Evolutionary conservation across 2,888 invertebrate genomes (phyloP).

Genomic region (Isoperla grammatica): DNA sequence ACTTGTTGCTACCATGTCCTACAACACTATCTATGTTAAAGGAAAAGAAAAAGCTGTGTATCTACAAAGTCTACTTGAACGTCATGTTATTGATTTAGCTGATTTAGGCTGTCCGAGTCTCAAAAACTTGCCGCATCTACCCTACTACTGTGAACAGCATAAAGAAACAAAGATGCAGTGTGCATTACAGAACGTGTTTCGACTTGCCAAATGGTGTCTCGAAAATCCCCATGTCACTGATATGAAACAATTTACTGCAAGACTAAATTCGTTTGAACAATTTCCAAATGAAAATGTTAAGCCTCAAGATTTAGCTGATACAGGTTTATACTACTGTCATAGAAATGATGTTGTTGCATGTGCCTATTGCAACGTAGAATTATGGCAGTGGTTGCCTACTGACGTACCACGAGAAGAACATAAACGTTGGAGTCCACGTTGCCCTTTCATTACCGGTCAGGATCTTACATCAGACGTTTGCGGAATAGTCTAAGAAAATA

Average conservation of each 20-base stretch:
- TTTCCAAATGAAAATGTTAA: not conserved
- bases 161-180: not conserved
- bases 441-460: not conserved
- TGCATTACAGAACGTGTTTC: not conserved
- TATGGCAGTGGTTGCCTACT: not conserved
- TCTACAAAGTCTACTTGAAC: not conserved
- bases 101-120: not conserved
- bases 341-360: not conserved
- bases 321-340: not conserved
- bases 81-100: not conserved
- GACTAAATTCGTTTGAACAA: not conserved
- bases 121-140: not conserved
- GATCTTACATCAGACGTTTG: too few species aligned
- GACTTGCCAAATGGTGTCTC: not conserved
- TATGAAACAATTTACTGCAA: not conserved
- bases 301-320: not conserved
- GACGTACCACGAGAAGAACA: not conserved
- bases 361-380: not conserved
- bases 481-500: too few species aligned
- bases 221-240: not conserved
- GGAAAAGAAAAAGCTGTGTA: not conserved
- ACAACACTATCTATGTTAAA: not conserved
- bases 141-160: not conserved
- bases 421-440: not conserved
- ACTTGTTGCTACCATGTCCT: not conserved